Evolutionary conservation across 64 coral and sea anemone species (phyloP).

Genomic region (Stichodactyla mertensii): DNA sequence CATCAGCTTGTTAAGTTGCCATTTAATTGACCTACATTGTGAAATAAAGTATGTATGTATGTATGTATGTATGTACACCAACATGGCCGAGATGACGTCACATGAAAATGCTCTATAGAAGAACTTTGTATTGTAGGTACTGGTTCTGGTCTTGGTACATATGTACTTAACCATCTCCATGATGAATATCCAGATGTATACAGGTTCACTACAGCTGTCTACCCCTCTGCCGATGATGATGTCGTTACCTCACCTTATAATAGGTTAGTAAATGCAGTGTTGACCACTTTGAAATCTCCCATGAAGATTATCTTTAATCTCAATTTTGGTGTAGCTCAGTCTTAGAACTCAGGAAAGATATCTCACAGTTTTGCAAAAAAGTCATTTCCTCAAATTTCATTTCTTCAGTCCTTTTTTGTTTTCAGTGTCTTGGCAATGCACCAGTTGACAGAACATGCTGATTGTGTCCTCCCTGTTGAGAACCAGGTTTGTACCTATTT

Average conservation of each 20-base stretch:
- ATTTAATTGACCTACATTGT: too few species aligned
- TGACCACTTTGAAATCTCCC: too few species aligned
- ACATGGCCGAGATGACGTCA: too few species aligned
- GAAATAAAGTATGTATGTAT: too few species aligned
- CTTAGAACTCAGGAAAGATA: too few species aligned
- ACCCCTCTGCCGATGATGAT: conserved; percentile 95
- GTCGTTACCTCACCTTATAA: conserved; percentile 97
- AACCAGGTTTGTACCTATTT: conserved; percentile 60
- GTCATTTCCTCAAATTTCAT: not conserved
- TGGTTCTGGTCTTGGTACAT: conserved; percentile 94
- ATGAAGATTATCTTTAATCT: too few species aligned
- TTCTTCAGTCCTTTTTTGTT: not conserved
- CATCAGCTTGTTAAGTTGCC: too few species aligned
- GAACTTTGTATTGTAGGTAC: conserved; percentile 56
- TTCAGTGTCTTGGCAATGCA: conserved; percentile 95
- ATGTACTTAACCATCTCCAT: conserved; percentile 72
- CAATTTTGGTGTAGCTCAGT: too few species aligned
- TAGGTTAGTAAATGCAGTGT: conserved; percentile 36
- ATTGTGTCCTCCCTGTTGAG: conserved; percentile 97
- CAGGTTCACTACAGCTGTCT: conserved; percentile 94
- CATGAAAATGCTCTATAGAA: too few species aligned
- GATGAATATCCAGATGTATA: conserved; percentile 97
- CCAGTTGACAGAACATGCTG: conserved; percentile 86
- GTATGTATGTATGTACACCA: too few species aligned
- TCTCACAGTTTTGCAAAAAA: too few species aligned